phyloP scores from a whole-genome alignment of 2,113 vertebrate genomes.

The Arvicanthis niloticus region DNA sequence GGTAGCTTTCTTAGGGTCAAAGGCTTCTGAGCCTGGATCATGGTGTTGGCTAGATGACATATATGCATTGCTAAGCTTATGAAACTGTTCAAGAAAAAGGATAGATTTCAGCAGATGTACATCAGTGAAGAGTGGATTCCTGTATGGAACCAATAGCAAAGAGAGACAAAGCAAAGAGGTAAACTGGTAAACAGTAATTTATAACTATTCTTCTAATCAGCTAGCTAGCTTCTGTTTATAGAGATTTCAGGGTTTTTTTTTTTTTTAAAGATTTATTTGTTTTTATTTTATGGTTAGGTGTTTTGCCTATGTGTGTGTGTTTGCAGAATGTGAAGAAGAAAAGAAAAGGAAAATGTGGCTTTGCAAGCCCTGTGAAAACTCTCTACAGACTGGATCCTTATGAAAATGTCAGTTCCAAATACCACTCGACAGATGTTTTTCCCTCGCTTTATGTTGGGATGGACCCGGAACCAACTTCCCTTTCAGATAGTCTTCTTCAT shows the following conservation, averaged over 20 bases:
- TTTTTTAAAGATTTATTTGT: neutral
- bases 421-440: constrained; percentile 70
- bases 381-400: constrained; percentile 59
- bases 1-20: neutral
- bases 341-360: constrained; percentile 10
- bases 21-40: neutral
- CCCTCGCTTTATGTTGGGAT: constrained; percentile 59
- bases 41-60: neutral
- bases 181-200: neutral
- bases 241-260: neutral
- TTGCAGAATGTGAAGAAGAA: neutral
- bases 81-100: neutral
- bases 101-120: neutral
- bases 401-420: constrained; percentile 80
- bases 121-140: neutral
- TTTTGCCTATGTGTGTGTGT: neutral
- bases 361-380: neutral
- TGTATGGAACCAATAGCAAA: neutral
- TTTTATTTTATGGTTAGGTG: neutral
- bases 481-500: neutral
- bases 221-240: neutral
- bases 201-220: neutral
- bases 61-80: neutral
- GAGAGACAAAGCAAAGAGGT: neutral
- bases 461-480: neutral